These are phyloP conservation scores for Phoxinus dragarum DNA, from an alignment of 2,797 vertebrate species.

Conservation along the genomic window DNA sequence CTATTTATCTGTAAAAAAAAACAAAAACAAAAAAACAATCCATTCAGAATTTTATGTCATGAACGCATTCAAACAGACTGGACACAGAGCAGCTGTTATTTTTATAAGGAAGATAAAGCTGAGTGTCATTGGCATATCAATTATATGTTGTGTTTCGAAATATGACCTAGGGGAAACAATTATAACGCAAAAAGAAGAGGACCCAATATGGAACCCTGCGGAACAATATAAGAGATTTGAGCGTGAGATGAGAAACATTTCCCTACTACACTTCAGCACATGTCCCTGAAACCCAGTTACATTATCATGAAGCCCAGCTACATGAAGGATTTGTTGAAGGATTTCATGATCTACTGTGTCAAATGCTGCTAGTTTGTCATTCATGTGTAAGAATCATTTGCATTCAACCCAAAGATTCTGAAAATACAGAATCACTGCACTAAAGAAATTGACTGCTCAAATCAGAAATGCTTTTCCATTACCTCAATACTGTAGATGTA, in stretches of 20 bases:
- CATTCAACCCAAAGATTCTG: not conserved
- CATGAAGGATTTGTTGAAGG: not conserved
- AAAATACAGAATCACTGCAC: not conserved
- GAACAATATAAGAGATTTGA: not conserved
- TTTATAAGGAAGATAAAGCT: not conserved
- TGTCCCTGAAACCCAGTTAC: not conserved
- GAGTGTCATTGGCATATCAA: not conserved
- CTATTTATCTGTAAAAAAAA: too few relatives aligned
- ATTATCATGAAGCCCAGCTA: not conserved
- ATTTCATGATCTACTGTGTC: not conserved
- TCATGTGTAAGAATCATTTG: not conserved
- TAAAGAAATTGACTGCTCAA: not conserved
- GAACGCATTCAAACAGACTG: not conserved
- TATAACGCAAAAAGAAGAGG: not conserved
- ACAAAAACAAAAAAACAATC: too few relatives aligned
- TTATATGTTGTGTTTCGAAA: not conserved
- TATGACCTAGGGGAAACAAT: not conserved
- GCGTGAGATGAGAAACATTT: not conserved
- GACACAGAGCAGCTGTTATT: too few relatives aligned
- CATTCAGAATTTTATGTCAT: not conserved
- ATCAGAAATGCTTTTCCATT: not conserved
- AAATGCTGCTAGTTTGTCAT: not conserved
- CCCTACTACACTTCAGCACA: not conserved
- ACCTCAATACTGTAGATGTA: too few relatives aligned
- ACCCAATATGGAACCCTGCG: not conserved